Evolutionary conservation across 2,113 vertebrate genomes (phyloP).

Genomic region (Saccopteryx leptura): DNA sequence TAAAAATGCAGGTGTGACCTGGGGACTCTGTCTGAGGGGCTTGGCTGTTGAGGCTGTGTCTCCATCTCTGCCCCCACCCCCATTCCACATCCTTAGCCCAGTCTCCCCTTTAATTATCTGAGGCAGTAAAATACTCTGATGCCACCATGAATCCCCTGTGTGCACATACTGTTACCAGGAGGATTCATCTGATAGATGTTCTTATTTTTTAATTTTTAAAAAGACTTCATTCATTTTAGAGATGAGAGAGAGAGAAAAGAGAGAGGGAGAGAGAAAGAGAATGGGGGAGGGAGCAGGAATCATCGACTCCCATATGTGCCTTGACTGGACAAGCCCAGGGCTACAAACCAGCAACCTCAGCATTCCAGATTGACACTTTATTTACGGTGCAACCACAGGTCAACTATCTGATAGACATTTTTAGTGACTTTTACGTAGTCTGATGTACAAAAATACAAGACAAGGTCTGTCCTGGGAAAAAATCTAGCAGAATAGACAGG

Average conservation of each 20-base stretch:
- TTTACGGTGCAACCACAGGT: too few relatives aligned
- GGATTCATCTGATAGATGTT: neutral
- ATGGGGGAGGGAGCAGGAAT: too few relatives aligned
- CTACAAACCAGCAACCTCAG: too few relatives aligned
- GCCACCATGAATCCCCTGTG: fast-evolving
- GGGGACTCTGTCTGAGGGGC: neutral
- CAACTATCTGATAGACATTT: neutral
- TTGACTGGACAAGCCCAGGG: too few relatives aligned
- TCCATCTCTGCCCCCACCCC: neutral
- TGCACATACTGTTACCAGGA: neutral
- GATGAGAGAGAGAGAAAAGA: too few relatives aligned
- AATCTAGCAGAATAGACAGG: neutral
- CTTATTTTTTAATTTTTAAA: too few relatives aligned
- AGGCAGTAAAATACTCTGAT: neutral
- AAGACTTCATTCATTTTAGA: too few relatives aligned
- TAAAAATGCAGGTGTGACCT: neutral
- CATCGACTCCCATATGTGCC: too few relatives aligned
- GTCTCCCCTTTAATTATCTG: fast-evolving
- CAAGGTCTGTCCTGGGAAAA: neutral
- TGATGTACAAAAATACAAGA: neutral
- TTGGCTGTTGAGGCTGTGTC: neutral
- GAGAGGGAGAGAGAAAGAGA: too few relatives aligned
- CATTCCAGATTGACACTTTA: too few relatives aligned
- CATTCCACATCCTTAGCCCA: neutral
- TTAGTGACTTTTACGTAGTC: neutral